phyloP scores from a whole-genome alignment of 2,113 vertebrate species.

The Gopherus flavomarginatus region DNA sequence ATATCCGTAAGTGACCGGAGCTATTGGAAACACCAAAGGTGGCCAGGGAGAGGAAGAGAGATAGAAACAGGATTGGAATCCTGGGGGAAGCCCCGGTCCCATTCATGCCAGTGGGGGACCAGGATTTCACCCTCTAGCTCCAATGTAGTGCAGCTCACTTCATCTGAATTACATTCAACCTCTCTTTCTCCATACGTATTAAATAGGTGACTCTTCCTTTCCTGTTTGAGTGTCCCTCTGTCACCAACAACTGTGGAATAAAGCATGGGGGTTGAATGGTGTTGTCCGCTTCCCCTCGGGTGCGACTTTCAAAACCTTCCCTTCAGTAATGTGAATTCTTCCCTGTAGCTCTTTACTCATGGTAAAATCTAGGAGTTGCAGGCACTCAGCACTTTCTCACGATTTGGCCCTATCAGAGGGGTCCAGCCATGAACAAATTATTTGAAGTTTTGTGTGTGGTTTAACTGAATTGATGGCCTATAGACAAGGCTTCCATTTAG shows the following conservation, averaged over 20 bases:
- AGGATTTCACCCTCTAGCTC: not conserved
- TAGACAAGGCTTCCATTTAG: not conserved
- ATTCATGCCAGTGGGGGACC: not conserved
- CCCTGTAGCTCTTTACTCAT: not conserved
- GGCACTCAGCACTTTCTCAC: not conserved
- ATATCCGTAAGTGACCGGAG: conserved; percentile 90
- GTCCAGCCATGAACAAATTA: not conserved
- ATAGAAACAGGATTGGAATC: not conserved
- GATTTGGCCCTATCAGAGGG: not conserved
- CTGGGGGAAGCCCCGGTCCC: not conserved
- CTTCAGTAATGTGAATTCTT: not conserved
- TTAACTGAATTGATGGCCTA: not conserved
- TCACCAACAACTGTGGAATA: not conserved
- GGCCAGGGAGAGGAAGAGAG: not conserved
- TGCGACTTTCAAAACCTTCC: not conserved
- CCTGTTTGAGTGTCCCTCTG: not conserved
- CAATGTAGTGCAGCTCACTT: not conserved
- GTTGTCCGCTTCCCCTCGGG: not conserved
- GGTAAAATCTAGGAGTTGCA: not conserved
- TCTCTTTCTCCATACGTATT: not conserved
- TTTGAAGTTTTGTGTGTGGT: not conserved
- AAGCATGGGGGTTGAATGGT: not conserved
- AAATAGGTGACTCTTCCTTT: not conserved
- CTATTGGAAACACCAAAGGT: accelerated
- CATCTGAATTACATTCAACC: not conserved